Base-by-base conservation (phyloP, 2,113 vertebrate species). In the Jacana jacana region DNA sequence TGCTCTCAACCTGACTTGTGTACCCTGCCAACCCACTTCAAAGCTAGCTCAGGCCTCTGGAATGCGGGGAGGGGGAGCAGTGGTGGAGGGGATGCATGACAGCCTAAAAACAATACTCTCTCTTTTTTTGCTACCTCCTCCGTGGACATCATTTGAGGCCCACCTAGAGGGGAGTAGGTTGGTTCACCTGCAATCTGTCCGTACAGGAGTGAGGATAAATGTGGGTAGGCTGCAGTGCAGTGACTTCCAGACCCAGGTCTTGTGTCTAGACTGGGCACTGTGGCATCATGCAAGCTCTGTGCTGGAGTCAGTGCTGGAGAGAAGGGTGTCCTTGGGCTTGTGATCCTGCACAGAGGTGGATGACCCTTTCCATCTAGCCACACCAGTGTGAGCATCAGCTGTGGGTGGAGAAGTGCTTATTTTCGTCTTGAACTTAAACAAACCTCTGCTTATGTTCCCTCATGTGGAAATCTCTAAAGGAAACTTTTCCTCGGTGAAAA, bases 21-120 rank as follows among this genome's bases (percentile, higher is more conserved):
- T 75, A 12, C 55, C 33, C 31, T 90, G 90, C 88, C 93, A 94
- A 28, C 24, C 72, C 82, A 90, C 86, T 81, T 94, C 95, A 96
- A 91, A 96, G 93, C 68, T 48, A 14, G 7, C 66, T 69, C 17
- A 19, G 65, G 49, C 54, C 0, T 1, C 0, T 6, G 82, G 58
- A 35, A 70, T 1, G 0, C 1, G 2, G 11, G 31, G 7, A 77
- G 64, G 49, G n/a, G 52, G 66, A 80, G 44, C 19, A 22, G 35
- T 6, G 61, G 16, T 85, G 68, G 39, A 85, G 24, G 60, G 37
- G 14, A 91, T 78, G 91, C 92, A 55, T 95, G 91, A 68, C 76
- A 68, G 92, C 76, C 76, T 75, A 33, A 64, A 71, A 94, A 95
- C 88, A 96, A 81, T 91, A 5, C 17, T 24, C 65, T 73, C 7